A percentile compares a stretch with the other conserved stretches of the same genome.
Evolutionary conservation across 2,113 vertebrate genomes (phyloP).

Genomic region (Phrynosoma platyrhinos): DNA sequence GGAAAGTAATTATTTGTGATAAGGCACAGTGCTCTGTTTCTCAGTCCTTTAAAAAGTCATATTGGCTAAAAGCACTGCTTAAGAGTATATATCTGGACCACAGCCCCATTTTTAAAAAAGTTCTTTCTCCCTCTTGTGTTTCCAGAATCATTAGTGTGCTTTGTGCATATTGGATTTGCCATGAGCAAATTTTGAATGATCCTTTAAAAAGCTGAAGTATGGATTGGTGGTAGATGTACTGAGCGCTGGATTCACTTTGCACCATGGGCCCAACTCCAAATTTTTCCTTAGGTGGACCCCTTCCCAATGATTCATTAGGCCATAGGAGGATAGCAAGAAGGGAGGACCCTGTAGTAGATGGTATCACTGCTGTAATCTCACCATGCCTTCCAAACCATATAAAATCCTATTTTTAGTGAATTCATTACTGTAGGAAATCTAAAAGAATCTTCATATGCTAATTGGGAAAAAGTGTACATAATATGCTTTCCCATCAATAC

Average conservation of each 20-base stretch:
- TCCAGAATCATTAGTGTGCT: background rate
- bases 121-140: too few relatives aligned
- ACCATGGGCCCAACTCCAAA: background rate
- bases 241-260: background rate
- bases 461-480: background rate
- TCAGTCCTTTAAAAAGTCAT: background rate
- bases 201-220: background rate
- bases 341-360: background rate
- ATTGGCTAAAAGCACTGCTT: too few relatives aligned
- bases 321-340: background rate
- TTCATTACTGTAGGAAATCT: background rate
- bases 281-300: background rate
- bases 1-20: background rate
- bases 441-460: background rate
- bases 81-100: background rate
- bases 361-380: background rate
- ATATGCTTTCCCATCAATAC: background rate
- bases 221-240: background rate
- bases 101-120: background rate
- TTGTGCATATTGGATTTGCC: background rate
- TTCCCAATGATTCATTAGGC: background rate
- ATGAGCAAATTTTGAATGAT: background rate
- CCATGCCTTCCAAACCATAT: background rate
- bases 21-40: background rate
- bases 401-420: background rate